Base-by-base conservation (phyloP, 2,797 vertebrate genomes). In the Melanotaenia trifasciata region DNA sequence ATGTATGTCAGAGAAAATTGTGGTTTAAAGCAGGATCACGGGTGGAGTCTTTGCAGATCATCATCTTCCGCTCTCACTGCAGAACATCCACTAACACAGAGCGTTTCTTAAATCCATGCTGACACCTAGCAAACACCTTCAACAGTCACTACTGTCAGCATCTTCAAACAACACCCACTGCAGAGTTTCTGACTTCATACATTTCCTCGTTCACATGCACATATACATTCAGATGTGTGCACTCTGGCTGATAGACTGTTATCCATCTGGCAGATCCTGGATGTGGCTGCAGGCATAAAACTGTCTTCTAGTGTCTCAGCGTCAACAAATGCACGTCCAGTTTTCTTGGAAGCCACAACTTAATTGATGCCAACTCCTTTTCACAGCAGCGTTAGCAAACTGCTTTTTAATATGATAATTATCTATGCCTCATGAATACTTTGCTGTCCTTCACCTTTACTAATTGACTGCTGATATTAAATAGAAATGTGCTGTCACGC, bases 381-480 rank as follows among this genome's bases (percentile, higher is more conserved):
- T 74, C 62, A 54, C 83, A 63, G 75, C 18, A 4, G 67, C 80
- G 56, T 87, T 74, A 81, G 64, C 56, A 64, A 80, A 77, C 32
- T 14, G 0, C 24, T 54, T 86, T 91, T 91, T 87, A 89, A 92
- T 88, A 78, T 81, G 78, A 85, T 90, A 89, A 90, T 93, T 86
- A 90, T 90, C 72, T 78, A 91, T 89, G 94, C 79, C 74, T 79
- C 76, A 28, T 80, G 83, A 92, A 88, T 85, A 89, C 81, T 90
- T 92, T 88, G 79, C 81, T 89, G 80, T 53, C 54, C 66, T 78
- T 59, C 68, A 58, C 70, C 68, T 64, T 85, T 72, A 32, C 81
- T 92, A 92, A 92, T 90, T 93, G 87, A 90, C 84, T 84, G 67
- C 74, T 86, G 72, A 87, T 93, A 90, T 93, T 92, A 87, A 92